Conservation (phyloP, 2,113 vertebrate genomes). For the Tiliqua scincoides region DNA sequence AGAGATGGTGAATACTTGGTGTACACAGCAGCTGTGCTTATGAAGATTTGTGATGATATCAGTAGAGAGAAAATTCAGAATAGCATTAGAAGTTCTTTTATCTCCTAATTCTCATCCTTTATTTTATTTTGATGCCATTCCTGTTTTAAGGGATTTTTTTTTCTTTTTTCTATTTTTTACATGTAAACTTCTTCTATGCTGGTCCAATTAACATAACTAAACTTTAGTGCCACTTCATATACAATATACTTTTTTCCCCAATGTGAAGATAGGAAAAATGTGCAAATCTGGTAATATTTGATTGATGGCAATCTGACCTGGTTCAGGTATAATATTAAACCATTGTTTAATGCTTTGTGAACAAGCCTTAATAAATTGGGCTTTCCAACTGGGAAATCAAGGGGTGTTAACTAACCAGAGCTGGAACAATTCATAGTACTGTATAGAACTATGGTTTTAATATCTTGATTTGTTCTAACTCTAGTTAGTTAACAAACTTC, state of each 20-base stretch:
- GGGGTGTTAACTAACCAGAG: no score
- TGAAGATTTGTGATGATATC: slow-evolving; percentile 63
- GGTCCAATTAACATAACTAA: background rate
- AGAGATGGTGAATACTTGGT: slow-evolving; percentile 68
- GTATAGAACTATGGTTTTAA: no score
- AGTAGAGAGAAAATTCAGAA: slow-evolving; percentile 51
- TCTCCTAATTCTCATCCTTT: background rate
- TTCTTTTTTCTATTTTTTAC: background rate
- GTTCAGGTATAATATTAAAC: no score
- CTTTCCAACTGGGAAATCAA: no score
- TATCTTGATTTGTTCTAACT: no score
- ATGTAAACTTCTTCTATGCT: background rate
- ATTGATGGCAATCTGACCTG: background rate
- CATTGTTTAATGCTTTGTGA: no score
- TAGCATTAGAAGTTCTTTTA: slow-evolving; percentile 5
- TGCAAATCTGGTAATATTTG: background rate
- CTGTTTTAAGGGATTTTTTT: no score
- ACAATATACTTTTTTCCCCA: background rate
- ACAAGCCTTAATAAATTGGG: no score
- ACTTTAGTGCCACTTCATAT: background rate
- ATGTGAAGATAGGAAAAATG: background rate
- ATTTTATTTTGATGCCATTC: background rate
- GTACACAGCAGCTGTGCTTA: slow-evolving; percentile 55
- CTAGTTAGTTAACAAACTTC: no score
- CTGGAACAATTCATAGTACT: no score